Conservation (phyloP, 2,797 vertebrate species). For the Enteromius mattozi region DNA sequence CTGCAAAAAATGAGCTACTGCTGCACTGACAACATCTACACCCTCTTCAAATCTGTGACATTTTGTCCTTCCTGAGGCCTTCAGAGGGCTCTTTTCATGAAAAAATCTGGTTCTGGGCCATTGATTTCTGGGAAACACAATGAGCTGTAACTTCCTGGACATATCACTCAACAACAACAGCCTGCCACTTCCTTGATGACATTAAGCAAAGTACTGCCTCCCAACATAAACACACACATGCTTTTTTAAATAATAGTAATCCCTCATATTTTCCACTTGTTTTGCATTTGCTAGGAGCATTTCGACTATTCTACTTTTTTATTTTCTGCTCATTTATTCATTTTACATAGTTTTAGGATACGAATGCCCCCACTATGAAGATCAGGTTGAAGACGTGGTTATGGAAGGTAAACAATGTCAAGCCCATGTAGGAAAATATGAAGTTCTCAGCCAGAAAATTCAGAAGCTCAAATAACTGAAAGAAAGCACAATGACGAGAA, state of each 20-base stretch:
- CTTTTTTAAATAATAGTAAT: background rate
- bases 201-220: slow-evolving; percentile 12
- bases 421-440: slow-evolving; percentile 99
- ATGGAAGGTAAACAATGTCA: slow-evolving; percentile 96
- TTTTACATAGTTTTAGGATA: slow-evolving; percentile 81
- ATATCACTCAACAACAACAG: background rate
- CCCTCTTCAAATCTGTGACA: background rate
- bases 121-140: slow-evolving; percentile 10
- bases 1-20: slow-evolving; percentile 22
- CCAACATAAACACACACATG: background rate
- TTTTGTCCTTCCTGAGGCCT: slow-evolving; percentile 22
- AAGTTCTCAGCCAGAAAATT: slow-evolving; percentile 99
- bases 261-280: background rate
- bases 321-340: background rate
- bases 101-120: background rate
- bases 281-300: background rate
- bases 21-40: slow-evolving; percentile 1
- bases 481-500: slow-evolving; percentile 19
- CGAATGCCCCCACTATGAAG: slow-evolving; percentile 93
- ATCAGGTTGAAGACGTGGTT: slow-evolving; percentile 93
- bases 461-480: slow-evolving; percentile 95
- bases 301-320: background rate
- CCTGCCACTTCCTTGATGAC: slow-evolving; percentile 10
- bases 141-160: background rate
- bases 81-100: background rate